These are phyloP conservation scores for Drosophila ochracea DNA, from an alignment of 2,888 invertebrate genomes.

Conservation along the genomic window DNA sequence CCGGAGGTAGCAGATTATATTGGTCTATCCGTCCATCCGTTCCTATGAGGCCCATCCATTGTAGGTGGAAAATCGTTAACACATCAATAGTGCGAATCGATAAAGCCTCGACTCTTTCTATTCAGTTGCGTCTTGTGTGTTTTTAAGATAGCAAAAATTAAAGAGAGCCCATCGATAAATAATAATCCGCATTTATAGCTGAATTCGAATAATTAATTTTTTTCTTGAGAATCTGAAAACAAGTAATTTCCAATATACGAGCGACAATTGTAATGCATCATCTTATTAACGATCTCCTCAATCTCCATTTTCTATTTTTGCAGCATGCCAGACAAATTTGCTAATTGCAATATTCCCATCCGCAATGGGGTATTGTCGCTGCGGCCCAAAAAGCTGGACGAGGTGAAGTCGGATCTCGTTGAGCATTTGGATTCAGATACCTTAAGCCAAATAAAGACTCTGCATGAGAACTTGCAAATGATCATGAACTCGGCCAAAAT, in stretches of 20 bases:
- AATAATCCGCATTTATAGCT: not conserved
- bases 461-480: constrained; percentile 83
- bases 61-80: not conserved
- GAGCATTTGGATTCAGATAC: constrained; percentile 82
- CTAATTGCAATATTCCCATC: constrained; percentile 85
- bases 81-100: not conserved
- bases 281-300: not conserved
- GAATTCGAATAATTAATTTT: too few relatives aligned
- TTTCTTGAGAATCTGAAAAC: not conserved
- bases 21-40: not conserved
- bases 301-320: not conserved
- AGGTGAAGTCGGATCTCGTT: constrained; percentile 79
- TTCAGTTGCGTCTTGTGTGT: not conserved
- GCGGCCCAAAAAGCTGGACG: constrained; percentile 81
- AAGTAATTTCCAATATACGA: not conserved
- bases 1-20: not conserved
- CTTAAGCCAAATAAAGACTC: constrained; percentile 81
- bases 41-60: not conserved
- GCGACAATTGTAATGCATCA: not conserved
- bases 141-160: not conserved
- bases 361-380: constrained; percentile 84
- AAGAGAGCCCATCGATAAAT: not conserved
- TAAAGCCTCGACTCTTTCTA: too few relatives aligned
- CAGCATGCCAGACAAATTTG: constrained; percentile 82
- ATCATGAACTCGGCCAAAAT: constrained; percentile 82